A percentile compares a stretch with the other conserved stretches of the same genome.
Conservation (phyloP, 64 coral and sea anemone genomes). For the Trachythela sp. region DNA sequence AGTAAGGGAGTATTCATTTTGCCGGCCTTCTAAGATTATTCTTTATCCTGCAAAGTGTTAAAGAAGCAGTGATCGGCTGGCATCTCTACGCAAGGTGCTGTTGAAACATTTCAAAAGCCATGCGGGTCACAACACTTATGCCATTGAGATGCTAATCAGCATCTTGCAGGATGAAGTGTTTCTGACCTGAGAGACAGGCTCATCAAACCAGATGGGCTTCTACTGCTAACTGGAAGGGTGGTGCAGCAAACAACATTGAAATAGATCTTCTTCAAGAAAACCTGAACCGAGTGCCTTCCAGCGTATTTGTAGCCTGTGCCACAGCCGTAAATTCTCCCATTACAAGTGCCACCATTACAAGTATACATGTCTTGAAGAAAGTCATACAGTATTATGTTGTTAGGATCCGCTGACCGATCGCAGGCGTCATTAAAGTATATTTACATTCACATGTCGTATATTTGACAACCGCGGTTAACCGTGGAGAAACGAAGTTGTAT, state of each 20-base stretch:
- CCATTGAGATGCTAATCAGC: slow-evolving; percentile 38
- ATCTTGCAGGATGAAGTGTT: slow-evolving; percentile 32
- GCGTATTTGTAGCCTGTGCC: too few relatives aligned
- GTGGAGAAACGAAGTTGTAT: too few relatives aligned
- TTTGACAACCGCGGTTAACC: too few relatives aligned
- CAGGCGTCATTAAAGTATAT: too few relatives aligned
- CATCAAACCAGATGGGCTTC: too few relatives aligned
- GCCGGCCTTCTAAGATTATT: slow-evolving; percentile 9
- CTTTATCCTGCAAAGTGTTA: not conserved
- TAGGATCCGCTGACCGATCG: too few relatives aligned
- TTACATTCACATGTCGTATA: too few relatives aligned
- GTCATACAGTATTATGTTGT: too few relatives aligned
- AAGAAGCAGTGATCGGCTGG: slow-evolving; percentile 31
- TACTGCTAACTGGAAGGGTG: slow-evolving; percentile 34
- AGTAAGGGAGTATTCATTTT: slow-evolving; percentile 19
- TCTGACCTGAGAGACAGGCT: not conserved
- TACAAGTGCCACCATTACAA: too few relatives aligned
- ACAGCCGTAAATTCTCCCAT: too few relatives aligned
- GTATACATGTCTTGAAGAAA: too few relatives aligned
- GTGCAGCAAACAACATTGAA: slow-evolving; percentile 22
- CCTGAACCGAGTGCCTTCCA: not conserved
- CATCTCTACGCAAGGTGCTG: slow-evolving; percentile 23
- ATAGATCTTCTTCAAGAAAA: too few relatives aligned
- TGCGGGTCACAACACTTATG: slow-evolving; percentile 33
- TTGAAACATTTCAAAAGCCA: slow-evolving; percentile 28